These are phyloP conservation scores for Hemaris fuciformis DNA, from an alignment of 2,888 invertebrate species.

Conservation along the genomic window DNA sequence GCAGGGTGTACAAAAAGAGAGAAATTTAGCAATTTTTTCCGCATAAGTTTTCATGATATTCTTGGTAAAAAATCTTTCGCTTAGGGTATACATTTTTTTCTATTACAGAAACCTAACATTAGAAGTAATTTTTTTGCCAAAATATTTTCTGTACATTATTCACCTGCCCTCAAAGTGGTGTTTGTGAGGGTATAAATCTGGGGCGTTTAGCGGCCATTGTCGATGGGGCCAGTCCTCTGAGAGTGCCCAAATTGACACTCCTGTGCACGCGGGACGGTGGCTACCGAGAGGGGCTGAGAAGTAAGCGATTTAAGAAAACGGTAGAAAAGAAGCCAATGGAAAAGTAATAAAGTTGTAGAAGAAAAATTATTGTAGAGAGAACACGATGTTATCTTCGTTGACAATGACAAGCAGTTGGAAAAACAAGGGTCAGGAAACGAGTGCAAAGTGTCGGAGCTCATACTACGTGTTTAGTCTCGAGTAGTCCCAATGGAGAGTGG, in stretches of 20 bases:
- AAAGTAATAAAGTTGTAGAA: background rate
- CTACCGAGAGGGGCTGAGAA: background rate
- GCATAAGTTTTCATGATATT: no score
- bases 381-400: no score
- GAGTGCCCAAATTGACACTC: constrained; percentile 27
- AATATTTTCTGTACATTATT: background rate
- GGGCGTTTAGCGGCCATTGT: constrained; percentile 1
- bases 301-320: background rate
- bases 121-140: background rate
- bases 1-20: no score
- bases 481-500: no score
- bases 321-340: background rate
- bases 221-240: constrained; percentile 23
- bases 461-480: no score
- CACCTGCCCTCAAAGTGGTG: background rate
- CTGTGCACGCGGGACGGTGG: constrained; percentile 22
- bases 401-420: no score
- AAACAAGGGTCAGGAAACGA: no score
- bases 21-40: no score
- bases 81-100: no score
- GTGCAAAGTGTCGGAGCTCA: no score
- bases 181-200: constrained; percentile 19
- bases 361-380: no score
- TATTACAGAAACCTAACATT: background rate
- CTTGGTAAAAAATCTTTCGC: no score